phyloP scores from a whole-genome alignment of 1,140 invertebrate species.

The Drosophila prosaltans region DNA sequence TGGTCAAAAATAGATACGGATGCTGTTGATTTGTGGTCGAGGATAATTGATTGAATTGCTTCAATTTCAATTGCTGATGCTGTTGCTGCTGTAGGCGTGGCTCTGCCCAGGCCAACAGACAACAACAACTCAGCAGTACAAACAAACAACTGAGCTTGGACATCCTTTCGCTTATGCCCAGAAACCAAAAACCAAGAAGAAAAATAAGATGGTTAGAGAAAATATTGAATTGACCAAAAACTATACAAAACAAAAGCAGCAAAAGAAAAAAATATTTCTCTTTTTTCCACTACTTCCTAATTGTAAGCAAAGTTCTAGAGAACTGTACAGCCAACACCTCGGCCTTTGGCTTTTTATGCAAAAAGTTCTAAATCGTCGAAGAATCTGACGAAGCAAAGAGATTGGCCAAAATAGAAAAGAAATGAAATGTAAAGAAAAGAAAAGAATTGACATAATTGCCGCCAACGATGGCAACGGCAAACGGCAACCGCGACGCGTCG shows the following conservation, averaged over 20 bases:
- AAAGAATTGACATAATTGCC: conserved; percentile 69
- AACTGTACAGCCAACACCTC: conserved; percentile 65
- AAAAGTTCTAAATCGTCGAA: conserved; percentile 55
- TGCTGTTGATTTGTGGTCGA: conserved; percentile 33
- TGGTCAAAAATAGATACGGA: conserved; percentile 67
- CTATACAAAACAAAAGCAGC: too few species aligned
- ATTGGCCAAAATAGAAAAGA: conserved; percentile 20
- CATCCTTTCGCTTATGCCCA: conserved; percentile 33
- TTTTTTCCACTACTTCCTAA: conserved; percentile 46
- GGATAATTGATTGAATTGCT: conserved; percentile 5
- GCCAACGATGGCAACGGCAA: conserved; percentile 37
- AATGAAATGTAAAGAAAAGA: conserved; percentile 38
- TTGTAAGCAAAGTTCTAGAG: conserved; percentile 74
- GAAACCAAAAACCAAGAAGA: too few species aligned
- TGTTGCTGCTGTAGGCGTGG: conserved; percentile 43
- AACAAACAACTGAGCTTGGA: conserved; percentile 52
- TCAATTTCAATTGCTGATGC: conserved; percentile 26
- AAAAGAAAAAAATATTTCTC: conserved; percentile 1
- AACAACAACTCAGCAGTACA: conserved; percentile 43
- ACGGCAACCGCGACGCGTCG: conserved; percentile 37
- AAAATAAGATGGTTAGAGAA: too few species aligned
- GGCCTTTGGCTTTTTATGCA: conserved; percentile 76
- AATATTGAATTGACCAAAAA: too few species aligned
- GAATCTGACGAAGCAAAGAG: conserved; percentile 26
- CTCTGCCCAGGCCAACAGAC: conserved; percentile 57